phyloP scores from a whole-genome alignment of 1,140 invertebrate genomes.

The Heliconius congener region DNA sequence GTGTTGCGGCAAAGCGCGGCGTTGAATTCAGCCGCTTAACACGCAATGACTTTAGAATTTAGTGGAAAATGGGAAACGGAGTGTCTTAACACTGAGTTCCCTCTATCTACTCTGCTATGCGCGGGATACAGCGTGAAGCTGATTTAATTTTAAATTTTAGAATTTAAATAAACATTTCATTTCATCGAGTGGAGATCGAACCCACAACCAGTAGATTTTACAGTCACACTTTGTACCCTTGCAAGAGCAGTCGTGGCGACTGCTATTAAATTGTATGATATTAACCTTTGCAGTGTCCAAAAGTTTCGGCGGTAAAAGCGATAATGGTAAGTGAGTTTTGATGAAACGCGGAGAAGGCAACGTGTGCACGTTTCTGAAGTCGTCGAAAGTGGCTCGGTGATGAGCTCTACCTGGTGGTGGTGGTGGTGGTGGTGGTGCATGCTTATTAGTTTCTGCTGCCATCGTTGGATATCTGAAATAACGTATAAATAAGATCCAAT shows the following conservation, averaged over 20 bases:
- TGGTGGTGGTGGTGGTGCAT: not conserved
- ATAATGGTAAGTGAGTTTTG: constrained; percentile 63
- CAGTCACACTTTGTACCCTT: not conserved
- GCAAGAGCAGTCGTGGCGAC: no score
- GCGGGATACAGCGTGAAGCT: no score
- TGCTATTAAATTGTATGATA: not conserved
- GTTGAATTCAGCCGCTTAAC: no score
- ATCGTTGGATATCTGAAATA: constrained; percentile 41
- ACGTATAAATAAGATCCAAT: not conserved
- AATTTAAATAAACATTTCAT: not conserved
- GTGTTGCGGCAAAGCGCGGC: no score
- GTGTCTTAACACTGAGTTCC: no score
- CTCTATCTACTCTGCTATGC: no score
- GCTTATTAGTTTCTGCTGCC: constrained; percentile 36
- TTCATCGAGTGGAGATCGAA: not conserved
- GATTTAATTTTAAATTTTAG: no score
- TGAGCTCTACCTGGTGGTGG: not conserved
- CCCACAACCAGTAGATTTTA: not conserved
- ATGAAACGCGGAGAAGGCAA: constrained; percentile 55
- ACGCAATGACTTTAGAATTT: no score
- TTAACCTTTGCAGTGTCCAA: constrained; percentile 65
- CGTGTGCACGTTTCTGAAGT: constrained; percentile 45
- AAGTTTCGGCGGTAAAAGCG: constrained; percentile 55
- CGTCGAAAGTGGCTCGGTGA: constrained; percentile 38
- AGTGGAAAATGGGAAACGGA: no score